Evolutionary conservation across 2,888 invertebrate species (phyloP).

Genomic region (Cantharis nigra): DNA sequence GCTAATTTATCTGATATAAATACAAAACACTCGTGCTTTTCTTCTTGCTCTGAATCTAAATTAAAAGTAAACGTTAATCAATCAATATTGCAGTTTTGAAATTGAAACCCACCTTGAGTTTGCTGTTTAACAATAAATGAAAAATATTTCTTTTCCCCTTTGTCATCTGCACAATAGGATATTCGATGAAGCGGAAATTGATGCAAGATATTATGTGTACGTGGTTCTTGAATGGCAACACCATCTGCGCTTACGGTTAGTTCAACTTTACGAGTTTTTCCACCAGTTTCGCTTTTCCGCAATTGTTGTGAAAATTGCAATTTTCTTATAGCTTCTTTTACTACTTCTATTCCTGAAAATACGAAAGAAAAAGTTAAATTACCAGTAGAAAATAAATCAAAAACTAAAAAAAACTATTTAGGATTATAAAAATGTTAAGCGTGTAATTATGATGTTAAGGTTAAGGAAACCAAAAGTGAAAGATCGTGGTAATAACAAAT

Average conservation of each 20-base stretch:
- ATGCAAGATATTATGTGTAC: slow-evolving; percentile 81
- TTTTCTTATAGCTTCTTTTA: slow-evolving; percentile 96
- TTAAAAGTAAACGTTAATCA: background rate
- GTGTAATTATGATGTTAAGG: too few relatives aligned
- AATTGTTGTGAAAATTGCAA: slow-evolving; percentile 92
- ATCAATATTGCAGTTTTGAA: background rate
- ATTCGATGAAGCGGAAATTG: slow-evolving; percentile 97
- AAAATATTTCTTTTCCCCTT: slow-evolving; percentile 96
- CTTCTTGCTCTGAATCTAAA: slow-evolving; percentile 62
- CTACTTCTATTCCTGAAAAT: slow-evolving; percentile 81
- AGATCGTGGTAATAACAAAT: too few relatives aligned
- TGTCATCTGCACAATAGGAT: slow-evolving; percentile 98
- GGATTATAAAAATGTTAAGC: too few relatives aligned
- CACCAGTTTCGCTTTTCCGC: slow-evolving; percentile 87
- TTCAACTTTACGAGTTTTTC: slow-evolving; percentile 89
- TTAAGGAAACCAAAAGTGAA: too few relatives aligned
- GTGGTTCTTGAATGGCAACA: slow-evolving; percentile 84
- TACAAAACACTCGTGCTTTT: slow-evolving; percentile 94
- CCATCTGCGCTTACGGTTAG: slow-evolving; percentile 97
- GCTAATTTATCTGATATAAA: slow-evolving; percentile 97
- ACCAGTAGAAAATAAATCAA: too few relatives aligned
- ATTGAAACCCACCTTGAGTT: slow-evolving; percentile 46
- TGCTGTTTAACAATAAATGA: slow-evolving; percentile 88
- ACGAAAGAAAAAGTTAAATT: too few relatives aligned
- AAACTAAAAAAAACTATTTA: too few relatives aligned